These are phyloP conservation scores for Bombus vancouverensis DNA, from an alignment of 1,140 invertebrate genomes.

Conservation along the genomic window DNA sequence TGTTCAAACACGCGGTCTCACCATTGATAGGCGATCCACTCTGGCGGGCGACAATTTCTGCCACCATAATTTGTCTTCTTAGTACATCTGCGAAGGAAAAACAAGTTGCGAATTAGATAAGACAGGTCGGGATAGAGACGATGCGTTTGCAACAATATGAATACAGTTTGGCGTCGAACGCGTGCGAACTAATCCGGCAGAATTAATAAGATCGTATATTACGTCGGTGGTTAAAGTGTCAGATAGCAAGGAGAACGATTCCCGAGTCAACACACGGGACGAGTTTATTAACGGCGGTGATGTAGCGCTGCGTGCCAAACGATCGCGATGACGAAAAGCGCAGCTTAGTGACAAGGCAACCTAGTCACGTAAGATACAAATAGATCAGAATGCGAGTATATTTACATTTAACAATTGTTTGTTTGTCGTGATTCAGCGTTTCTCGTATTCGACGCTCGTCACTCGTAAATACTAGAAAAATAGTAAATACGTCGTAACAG, in stretches of 20 bases:
- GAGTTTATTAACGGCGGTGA: conserved; percentile 54
- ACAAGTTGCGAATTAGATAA: background rate
- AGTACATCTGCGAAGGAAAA: conserved; percentile 84
- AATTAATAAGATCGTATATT: conserved; percentile 19
- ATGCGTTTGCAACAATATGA: background rate
- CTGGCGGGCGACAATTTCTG: conserved; percentile 90
- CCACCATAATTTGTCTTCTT: conserved; percentile 92
- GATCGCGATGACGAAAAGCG: conserved; percentile 12
- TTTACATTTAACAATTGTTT: background rate
- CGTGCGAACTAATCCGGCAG: background rate
- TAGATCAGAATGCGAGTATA: background rate
- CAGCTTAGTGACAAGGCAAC: background rate
- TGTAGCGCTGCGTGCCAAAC: conserved; percentile 39
- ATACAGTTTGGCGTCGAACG: background rate
- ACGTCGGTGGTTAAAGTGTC: background rate
- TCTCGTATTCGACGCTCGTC: background rate
- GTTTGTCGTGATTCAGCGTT: background rate
- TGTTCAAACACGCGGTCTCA: conserved; percentile 85
- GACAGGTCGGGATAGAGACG: no score
- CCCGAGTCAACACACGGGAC: conserved; percentile 13
- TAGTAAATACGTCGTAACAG: background rate
- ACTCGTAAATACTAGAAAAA: background rate
- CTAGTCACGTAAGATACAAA: background rate
- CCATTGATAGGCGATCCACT: conserved; percentile 87
- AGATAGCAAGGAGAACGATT: conserved; percentile 10